Evolutionary conservation across 1,140 invertebrate species (phyloP), one percentile per base, ranked within the genome.

Genomic region (Paraescarpia echinospica): DNA sequence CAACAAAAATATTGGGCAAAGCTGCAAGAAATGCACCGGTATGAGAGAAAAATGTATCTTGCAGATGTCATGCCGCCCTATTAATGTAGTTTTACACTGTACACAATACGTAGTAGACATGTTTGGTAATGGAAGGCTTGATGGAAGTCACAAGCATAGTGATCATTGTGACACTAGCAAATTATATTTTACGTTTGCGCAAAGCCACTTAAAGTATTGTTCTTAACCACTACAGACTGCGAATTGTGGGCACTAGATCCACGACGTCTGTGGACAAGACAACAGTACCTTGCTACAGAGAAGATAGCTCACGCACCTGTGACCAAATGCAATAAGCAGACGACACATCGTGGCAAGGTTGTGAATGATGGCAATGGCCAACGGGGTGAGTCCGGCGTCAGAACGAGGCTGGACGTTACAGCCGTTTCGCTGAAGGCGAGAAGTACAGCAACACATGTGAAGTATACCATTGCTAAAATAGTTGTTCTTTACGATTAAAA

Each of bases 291-390:
- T 91, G 14, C 14, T 34, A 34, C 18, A 14, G 12, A 91, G 95
- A 34, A 90, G 92, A 77, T 94, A 94, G 93, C 95, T 94, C 92
- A 95, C 93, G 91, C 94, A 94, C 92, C 95, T 95, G 6, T 95
- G 95, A 93, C 93, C 59, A 18, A 77, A 94, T 35, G 94, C 93
- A 14, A 95, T 92, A 18, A 96, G 94, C 34, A 94, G 92, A 91
- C 93, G 94, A 1, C 94, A 94, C 95, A 95, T 95, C 8, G 93
- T 93, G 22, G 95, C 92, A 91, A 95, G 94, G 91, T 95, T 94
- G n/a, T 95, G 94, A 90, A 95, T 94, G 51, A 96, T 94, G 33
- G 95, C 95, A 0, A 96, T 92, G 1, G 95, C 93, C 94, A 96
- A 94, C 59, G 95, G 91, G 0, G 95, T 96, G 0, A 95, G 94